A percentile compares a stretch with the other conserved stretches of the same genome.
phyloP scores from a whole-genome alignment of 2,888 invertebrate genomes.

The Melieria crassipennis region DNA sequence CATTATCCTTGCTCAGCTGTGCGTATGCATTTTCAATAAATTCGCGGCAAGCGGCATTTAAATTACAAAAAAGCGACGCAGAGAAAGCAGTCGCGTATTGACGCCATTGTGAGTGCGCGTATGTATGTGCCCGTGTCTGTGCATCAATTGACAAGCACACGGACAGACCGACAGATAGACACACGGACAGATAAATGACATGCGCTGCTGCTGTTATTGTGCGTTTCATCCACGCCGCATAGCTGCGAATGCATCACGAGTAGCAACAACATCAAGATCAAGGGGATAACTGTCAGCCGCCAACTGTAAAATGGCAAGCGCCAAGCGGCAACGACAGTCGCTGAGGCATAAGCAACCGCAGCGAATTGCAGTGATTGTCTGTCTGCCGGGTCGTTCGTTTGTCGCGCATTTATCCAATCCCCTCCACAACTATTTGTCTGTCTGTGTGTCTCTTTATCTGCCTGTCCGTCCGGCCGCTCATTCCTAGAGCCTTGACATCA shows the following conservation, averaged over 20 bases:
- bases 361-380: conserved; percentile 4
- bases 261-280: background rate
- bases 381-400: too few relatives aligned
- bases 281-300: too few relatives aligned
- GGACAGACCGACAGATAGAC: conserved; percentile 3
- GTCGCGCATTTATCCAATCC: too few relatives aligned
- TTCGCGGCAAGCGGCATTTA: conserved; percentile 7
- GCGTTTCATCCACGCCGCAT: background rate
- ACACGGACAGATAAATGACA: conserved; percentile 10
- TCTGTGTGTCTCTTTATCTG: conserved; percentile 15
- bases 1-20: conserved; percentile 24
- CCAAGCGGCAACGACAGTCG: conserved; percentile 3
- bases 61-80: conserved; percentile 9
- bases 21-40: conserved; percentile 15
- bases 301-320: too few relatives aligned
- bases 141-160: background rate
- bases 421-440: background rate
- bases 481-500: background rate
- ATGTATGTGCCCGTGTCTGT: too few relatives aligned
- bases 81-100: too few relatives aligned
- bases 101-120: too few relatives aligned
- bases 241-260: background rate
- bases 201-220: background rate
- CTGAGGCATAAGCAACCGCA: background rate
- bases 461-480: conserved; percentile 5